Base-by-base conservation (phyloP, 2,888 invertebrate genomes). In the Thyatira batis region DNA sequence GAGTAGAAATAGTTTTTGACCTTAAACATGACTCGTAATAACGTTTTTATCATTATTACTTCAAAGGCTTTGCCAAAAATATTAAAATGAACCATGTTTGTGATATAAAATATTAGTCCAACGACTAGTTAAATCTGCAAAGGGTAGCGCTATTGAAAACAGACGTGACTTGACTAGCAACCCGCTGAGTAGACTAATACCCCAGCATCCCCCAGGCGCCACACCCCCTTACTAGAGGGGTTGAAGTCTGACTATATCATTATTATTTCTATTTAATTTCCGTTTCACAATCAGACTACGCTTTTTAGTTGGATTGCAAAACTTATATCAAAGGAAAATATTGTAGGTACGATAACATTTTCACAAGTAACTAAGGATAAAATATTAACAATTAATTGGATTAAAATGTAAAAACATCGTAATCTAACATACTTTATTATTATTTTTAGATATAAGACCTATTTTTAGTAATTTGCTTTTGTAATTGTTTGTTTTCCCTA, bases 161-260 rank as follows among this genome's bases (percentile, higher is more conserved):
- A 49, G 52, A 53, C 52, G 52, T 49, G 52, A 21, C 52, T 49
- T 49, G 52, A 21, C 52, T 49, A 28, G 17, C 39, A 49, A 43
- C 49, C 11, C 39, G 39, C n/a, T 10, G 21, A 49, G 21, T 49
- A 28, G 49, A 44, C 44, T 53, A 53, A 52, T 49, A 49, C 39
- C 39, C 39, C 6, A 2, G 5, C 4, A 2, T 28, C 20, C 43
- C 25, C 44, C 30, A 45, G 45, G 30, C 49, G 17, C 43, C 25
- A 17, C 25, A 17, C 13, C n/a, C 39, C 39, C 17, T 13, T 3
- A 8, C 39, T 17, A 8, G 8, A 39, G 39, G 39, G 39, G 39
- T 17, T 39, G 39, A 39, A 39, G 17, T 39, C 39, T 17, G 17
- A 39, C 8, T 39, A n/a, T 39, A 33, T 39, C 17, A n/a, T 39